A percentile compares a stretch with the other conserved stretches of the same genome.
Conservation (phyloP, 2,888 invertebrate genomes). For the Luperina nickerlii region DNA sequence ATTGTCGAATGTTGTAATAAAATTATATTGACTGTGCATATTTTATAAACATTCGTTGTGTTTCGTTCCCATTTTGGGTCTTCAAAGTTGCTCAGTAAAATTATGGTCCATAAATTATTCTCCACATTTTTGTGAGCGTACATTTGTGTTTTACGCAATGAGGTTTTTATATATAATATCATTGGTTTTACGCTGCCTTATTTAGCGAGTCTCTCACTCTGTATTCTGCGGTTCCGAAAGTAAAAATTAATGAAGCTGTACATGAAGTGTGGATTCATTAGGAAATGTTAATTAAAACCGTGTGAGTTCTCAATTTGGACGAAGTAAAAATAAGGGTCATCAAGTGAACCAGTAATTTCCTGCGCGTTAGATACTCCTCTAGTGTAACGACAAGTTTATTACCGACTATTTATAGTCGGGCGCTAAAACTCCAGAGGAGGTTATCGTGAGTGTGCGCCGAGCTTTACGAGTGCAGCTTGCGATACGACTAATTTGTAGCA, state of each 20-base stretch:
- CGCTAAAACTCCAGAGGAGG: conserved; percentile 62
- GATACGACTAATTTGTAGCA: conserved; percentile 68
- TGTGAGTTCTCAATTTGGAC: conserved; percentile 73
- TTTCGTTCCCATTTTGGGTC: conserved; percentile 44
- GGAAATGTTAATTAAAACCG: conserved; percentile 77
- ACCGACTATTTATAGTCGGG: conserved; percentile 75
- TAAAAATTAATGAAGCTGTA: conserved; percentile 52
- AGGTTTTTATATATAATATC: no score
- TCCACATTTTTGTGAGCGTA: conserved; percentile 38
- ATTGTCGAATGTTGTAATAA: conserved; percentile 65
- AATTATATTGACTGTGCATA: conserved; percentile 61
- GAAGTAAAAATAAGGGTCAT: conserved; percentile 72
- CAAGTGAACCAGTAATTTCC: conserved; percentile 74
- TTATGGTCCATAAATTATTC: conserved; percentile 56
- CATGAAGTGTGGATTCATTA: conserved; percentile 62
- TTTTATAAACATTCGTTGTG: conserved; percentile 55
- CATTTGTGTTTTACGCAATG: conserved; percentile 23
- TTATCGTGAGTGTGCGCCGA: conserved; percentile 67
- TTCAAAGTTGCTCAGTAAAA: conserved; percentile 46
- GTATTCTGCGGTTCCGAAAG: conserved; percentile 35
- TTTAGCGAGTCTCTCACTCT: conserved; percentile 18
- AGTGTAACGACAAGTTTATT: conserved; percentile 79
- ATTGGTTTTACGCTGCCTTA: conserved; percentile 20
- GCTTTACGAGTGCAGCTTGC: conserved; percentile 65
- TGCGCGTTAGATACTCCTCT: conserved; percentile 68